Conservation (phyloP, 2,113 vertebrate genomes). For the Mus pahari region DNA sequence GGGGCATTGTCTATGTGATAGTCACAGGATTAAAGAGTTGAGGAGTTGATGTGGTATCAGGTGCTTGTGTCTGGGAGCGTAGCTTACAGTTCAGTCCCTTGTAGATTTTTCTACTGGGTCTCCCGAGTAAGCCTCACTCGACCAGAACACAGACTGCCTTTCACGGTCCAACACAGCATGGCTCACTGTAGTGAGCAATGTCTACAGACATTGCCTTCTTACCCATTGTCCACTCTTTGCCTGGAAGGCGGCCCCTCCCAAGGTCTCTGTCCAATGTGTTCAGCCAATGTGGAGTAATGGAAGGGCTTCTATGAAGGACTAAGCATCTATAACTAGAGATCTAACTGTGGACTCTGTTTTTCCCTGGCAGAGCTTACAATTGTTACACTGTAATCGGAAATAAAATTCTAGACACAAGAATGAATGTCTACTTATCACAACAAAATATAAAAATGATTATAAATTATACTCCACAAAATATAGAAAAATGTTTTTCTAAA, state of each 20-base stretch:
- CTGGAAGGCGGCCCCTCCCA: neutral
- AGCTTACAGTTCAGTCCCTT: too few species aligned
- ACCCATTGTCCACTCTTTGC: neutral
- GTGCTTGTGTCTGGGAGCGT: too few species aligned
- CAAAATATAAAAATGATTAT: conserved; percentile 4
- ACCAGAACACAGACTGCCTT: too few species aligned
- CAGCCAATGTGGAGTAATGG: neutral
- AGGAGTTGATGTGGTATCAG: too few species aligned
- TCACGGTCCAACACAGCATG: too few species aligned
- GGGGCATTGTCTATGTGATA: too few species aligned
- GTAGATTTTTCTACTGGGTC: too few species aligned
- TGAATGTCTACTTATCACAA: neutral
- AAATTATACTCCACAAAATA: neutral
- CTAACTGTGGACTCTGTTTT: neutral
- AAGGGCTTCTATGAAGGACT: neutral
- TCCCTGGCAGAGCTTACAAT: neutral
- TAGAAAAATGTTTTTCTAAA: neutral
- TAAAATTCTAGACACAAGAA: neutral
- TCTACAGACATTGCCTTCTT: neutral
- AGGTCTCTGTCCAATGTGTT: neutral
- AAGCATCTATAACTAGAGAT: neutral
- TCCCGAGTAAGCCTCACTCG: too few species aligned
- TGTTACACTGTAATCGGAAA: neutral
- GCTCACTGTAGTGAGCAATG: neutral
- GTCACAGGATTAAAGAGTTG: too few species aligned